Evolutionary conservation across 2,888 invertebrate genomes (phyloP).

Genomic region (Criorhina ranunculi): DNA sequence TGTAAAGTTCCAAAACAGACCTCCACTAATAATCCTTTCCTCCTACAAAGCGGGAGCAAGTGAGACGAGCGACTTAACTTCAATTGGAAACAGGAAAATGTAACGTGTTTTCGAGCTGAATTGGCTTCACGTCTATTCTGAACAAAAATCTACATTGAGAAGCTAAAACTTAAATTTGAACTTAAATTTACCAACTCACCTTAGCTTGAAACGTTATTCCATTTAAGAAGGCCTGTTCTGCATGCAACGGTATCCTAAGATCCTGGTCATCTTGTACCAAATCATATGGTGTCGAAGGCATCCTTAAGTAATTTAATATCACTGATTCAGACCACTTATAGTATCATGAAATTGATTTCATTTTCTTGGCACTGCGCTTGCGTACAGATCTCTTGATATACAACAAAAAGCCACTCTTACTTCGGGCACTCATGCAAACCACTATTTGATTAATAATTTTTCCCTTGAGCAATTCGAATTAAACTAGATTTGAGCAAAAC

Average conservation of each 20-base stretch:
- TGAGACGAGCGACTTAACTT: no score
- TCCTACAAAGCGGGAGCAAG: no score
- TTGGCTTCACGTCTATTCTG: no score
- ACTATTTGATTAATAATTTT: slow-evolving; percentile 55
- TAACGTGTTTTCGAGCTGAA: no score
- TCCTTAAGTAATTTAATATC: slow-evolving; percentile 86
- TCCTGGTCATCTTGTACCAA: slow-evolving; percentile 98
- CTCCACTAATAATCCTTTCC: no score
- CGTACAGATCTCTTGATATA: slow-evolving; percentile 83
- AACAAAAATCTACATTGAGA: no score
- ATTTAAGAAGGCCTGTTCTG: slow-evolving; percentile 96
- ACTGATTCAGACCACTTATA: slow-evolving; percentile 85
- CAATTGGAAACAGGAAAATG: no score
- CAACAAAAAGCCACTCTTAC: slow-evolving; percentile 82
- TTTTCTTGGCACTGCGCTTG: slow-evolving; percentile 84
- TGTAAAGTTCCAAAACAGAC: no score
- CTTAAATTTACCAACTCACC: slow-evolving; percentile 86
- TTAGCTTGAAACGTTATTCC: slow-evolving; percentile 99
- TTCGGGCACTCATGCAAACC: slow-evolving; percentile 83
- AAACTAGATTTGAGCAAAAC: slow-evolving; percentile 3
- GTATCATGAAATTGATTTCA: slow-evolving; percentile 85
- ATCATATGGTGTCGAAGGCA: slow-evolving; percentile 96
- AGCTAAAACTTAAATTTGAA: not conserved
- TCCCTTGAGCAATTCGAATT: slow-evolving; percentile 7
- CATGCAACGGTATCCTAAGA: slow-evolving; percentile 97